These are phyloP conservation scores for Cremastinae sp. DNA, from an alignment of 2,888 invertebrate species.

Conservation along the genomic window DNA sequence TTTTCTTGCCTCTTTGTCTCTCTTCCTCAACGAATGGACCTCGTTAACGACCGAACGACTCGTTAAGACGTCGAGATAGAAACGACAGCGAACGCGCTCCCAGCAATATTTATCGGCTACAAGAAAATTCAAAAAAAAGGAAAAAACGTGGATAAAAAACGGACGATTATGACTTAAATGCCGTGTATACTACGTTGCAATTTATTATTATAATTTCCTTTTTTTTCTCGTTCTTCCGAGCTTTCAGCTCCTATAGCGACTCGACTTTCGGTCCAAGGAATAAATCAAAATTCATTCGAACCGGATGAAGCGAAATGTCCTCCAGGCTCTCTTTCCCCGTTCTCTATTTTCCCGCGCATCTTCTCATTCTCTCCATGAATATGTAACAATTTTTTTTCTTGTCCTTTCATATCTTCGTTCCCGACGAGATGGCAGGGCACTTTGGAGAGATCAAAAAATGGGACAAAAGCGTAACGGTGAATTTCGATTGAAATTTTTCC, in stretches of 20 bases:
- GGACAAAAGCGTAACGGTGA: neutral
- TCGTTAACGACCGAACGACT: conserved; percentile 60
- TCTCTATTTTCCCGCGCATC: conserved; percentile 30
- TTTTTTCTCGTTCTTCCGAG: conserved; percentile 7
- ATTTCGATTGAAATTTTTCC: too few relatives aligned
- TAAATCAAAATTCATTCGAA: conserved; percentile 58
- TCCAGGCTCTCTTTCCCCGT: conserved; percentile 15
- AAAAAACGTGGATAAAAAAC: conserved; percentile 3
- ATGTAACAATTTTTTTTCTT: conserved; percentile 61
- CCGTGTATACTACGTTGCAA: neutral
- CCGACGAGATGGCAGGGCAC: conserved; percentile 1
- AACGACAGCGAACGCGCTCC: conserved; percentile 33
- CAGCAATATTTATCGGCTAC: conserved; percentile 30
- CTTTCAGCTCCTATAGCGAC: conserved; percentile 6
- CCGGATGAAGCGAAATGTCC: conserved; percentile 34
- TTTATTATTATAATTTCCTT: conserved; percentile 9
- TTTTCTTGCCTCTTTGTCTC: conserved; percentile 30
- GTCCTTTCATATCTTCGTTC: conserved; percentile 34
- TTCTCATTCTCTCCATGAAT: conserved; percentile 54
- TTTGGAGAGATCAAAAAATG: conserved; percentile 33
- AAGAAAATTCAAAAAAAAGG: conserved; percentile 31
- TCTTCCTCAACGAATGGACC: conserved; percentile 45
- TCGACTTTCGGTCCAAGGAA: conserved; percentile 45
- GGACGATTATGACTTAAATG: conserved; percentile 42
- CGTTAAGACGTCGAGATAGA: conserved; percentile 55